A percentile compares a stretch with the other conserved stretches of the same genome.
These are phyloP conservation scores for Amyelois transitella DNA, from an alignment of 1,140 invertebrate genomes.

Conservation along the genomic window DNA sequence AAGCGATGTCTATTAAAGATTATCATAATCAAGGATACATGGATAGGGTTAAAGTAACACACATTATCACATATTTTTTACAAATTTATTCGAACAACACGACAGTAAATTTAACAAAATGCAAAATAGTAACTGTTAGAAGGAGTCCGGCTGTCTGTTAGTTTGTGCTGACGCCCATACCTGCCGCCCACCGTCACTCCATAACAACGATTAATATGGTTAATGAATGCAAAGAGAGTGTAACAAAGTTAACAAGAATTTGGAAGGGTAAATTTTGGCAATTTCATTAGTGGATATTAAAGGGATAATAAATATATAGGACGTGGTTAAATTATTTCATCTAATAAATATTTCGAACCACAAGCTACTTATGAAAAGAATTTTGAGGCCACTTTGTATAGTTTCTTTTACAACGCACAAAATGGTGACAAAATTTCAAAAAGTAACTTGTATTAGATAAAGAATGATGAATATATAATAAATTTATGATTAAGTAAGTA, in stretches of 20 bases:
- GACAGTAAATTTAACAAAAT: conserved; percentile 73
- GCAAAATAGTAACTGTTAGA: conserved; percentile 68
- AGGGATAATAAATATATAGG: conserved; percentile 49
- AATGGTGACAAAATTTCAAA: not conserved
- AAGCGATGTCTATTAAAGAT: not conserved
- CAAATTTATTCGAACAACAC: conserved; percentile 68
- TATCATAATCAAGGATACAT: not conserved
- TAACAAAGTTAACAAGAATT: conserved; percentile 57
- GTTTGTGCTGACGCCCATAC: conserved; percentile 19
- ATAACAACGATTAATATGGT: conserved; percentile 17
- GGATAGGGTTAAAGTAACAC: conserved; percentile 15
- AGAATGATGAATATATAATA: conserved; percentile 23
- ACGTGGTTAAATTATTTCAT: conserved; percentile 41
- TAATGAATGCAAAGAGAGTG: conserved; percentile 26
- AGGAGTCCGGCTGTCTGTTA: conserved; percentile 36
- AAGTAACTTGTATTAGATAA: not conserved
- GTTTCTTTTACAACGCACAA: not conserved
- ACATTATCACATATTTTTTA: conserved; percentile 28
- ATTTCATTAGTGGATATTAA: conserved; percentile 49
- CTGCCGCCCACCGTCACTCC: conserved; percentile 26
- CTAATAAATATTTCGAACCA: conserved; percentile 11
- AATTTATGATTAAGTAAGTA: conserved; percentile 34
- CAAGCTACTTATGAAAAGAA: not conserved
- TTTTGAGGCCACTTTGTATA: not conserved
- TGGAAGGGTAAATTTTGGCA: conserved; percentile 62